phyloP scores from a whole-genome alignment of 2,888 invertebrate species.

The Polyommatus icarus region DNA sequence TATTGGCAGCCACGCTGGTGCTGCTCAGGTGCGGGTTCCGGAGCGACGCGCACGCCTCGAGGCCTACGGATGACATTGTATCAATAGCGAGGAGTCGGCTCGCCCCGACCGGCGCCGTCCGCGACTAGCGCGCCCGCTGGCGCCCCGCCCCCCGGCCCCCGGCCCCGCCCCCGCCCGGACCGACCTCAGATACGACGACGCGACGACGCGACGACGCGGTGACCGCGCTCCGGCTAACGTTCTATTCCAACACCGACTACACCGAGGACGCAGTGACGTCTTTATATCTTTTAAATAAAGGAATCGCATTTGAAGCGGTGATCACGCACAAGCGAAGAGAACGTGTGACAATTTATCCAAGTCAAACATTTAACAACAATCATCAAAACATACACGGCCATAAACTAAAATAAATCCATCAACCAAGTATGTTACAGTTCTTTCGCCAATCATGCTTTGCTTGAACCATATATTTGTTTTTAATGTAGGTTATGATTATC shows the following conservation, averaged over 20 bases:
- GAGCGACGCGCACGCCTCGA: slow-evolving; percentile 76
- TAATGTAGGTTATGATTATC: background rate
- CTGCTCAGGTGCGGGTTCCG: slow-evolving; percentile 73
- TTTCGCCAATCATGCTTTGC: slow-evolving; percentile 76
- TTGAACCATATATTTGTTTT: slow-evolving; percentile 57
- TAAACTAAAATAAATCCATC: slow-evolving; percentile 57
- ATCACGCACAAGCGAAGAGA: slow-evolving; percentile 80
- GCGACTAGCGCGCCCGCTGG: slow-evolving; percentile 60
- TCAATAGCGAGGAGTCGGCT: slow-evolving; percentile 43
- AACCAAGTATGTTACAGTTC: slow-evolving; percentile 63
- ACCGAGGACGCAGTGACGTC: background rate
- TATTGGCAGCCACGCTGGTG: slow-evolving; percentile 76
- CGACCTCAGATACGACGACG: background rate
- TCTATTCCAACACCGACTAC: slow-evolving; percentile 1
- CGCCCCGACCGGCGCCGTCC: slow-evolving; percentile 47
- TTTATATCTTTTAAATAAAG: slow-evolving; percentile 47
- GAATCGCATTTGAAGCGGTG: slow-evolving; percentile 69
- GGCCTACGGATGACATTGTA: slow-evolving; percentile 76
- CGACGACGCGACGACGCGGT: background rate
- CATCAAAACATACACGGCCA: slow-evolving; percentile 65
- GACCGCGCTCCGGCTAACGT: slow-evolving; percentile 12
- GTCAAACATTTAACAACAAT: slow-evolving; percentile 67
- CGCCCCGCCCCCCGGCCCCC: slow-evolving; percentile 54
- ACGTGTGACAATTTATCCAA: slow-evolving; percentile 71
- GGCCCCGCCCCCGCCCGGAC: background rate